Evolutionary conservation across 2,888 invertebrate genomes (phyloP), one percentile per base, ranked within the genome.

Genomic region (Noctuana brunneofusca): DNA sequence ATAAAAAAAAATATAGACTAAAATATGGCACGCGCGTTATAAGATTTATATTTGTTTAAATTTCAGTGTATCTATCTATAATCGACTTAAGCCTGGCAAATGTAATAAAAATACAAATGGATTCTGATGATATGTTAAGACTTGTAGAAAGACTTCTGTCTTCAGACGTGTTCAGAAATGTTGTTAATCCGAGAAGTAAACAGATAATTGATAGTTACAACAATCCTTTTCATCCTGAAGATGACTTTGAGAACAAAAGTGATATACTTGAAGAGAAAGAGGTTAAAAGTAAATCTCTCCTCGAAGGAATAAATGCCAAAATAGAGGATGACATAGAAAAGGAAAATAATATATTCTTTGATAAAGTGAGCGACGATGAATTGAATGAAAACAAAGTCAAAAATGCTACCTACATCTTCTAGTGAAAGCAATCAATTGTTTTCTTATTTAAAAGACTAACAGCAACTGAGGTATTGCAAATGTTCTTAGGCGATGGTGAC

Each of bases 161-260:
- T 38, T 64, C 57, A 18, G 57, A 58, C 5, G 8, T 58, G 8
- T 22, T 58, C 12, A 49, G 14, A 48, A 48, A 3, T 14, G 22
- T 35, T 35, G 49, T 20, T 12, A 58, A 35, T 11, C 57, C 48
- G 14, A 49, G 35, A 12, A 32, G 58, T 30, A 58, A 16, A 22
- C 32, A 12, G 24, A 58, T 38, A 49, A 9, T 16, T 52, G 35
- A 53, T 9, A 63, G 18, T 3, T 64, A 65, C 55, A 76, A 71
- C 12, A 83, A 83, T 53, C 83, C 83, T 8, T 84, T 76, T 57
- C 83, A 84, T 18, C 83, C 83, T 2, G 83, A 84, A 73, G 83
- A 84, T 60, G 75, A 58, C 12, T 14, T 49, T 49, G 58, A 58
- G 14, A 49, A 24, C 12, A 11, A 24, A 38, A 49, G 22, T 24